phyloP scores from a whole-genome alignment of 30 jellyfish, hydroid and myxozoan species.

The Pseudorhiza aurosa region DNA sequence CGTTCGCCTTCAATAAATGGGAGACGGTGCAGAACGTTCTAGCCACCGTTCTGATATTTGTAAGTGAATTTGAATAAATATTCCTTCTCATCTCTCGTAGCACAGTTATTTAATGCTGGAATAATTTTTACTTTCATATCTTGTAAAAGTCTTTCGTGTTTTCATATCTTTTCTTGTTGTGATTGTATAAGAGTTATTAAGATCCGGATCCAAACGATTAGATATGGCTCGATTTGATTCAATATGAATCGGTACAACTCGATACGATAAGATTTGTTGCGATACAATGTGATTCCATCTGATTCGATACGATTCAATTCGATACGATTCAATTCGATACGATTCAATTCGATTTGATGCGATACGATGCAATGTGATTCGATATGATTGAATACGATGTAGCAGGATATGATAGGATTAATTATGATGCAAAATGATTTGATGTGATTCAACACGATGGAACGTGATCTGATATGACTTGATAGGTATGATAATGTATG shows the following conservation, averaged over 20 bases:
- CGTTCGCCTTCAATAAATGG: conserved; percentile 76
- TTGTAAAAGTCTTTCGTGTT: no score
- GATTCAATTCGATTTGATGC: neutral
- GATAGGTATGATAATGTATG: neutral
- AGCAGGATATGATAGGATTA: neutral
- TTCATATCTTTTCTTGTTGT: no score
- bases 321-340: neutral
- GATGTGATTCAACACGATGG: neutral
- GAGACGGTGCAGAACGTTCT: conserved; percentile 75
- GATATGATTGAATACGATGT: neutral
- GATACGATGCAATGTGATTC: neutral
- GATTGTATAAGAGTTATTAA: no score
- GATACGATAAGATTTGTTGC: neutral
- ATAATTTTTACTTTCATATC: neutral
- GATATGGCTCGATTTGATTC: neutral
- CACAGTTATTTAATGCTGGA: neutral
- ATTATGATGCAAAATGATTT: neutral
- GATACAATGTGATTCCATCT: neutral
- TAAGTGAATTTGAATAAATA: no score
- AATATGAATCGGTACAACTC: neutral
- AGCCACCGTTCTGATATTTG: conserved; percentile 63
- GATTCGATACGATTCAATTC: neutral
- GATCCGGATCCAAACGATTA: no score
- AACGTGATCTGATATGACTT: neutral
- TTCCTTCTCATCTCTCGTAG: neutral